Conservation (phyloP, 2,888 invertebrate species). For the Allygus modestus region DNA sequence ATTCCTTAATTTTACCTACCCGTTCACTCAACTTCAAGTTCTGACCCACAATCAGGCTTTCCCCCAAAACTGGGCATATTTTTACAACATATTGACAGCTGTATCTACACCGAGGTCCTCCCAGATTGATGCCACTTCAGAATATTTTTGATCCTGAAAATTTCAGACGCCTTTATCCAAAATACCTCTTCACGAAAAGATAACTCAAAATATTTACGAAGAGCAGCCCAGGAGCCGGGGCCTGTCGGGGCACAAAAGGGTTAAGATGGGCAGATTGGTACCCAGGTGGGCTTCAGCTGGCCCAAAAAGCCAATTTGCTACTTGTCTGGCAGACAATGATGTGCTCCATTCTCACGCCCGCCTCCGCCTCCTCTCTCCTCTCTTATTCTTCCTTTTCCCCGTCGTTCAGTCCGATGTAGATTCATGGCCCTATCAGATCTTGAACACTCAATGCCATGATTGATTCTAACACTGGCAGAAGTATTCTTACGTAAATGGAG, state of each 20-base stretch:
- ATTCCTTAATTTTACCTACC: too few species aligned
- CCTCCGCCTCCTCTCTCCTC: background rate
- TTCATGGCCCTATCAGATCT: background rate
- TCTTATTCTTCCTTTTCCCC: background rate
- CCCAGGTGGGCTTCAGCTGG: slow-evolving; percentile 11
- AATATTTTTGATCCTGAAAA: background rate
- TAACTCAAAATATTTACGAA: slow-evolving; percentile 32
- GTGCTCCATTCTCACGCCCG: slow-evolving; percentile 45
- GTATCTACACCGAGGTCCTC: too few species aligned
- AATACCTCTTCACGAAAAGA: background rate
- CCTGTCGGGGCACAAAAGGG: background rate
- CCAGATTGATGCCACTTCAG: background rate
- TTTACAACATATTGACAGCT: too few species aligned
- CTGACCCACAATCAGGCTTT: too few species aligned
- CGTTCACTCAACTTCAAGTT: too few species aligned
- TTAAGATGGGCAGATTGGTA: slow-evolving; percentile 20
- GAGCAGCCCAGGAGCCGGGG: background rate
- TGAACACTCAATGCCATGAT: background rate
- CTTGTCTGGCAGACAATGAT: slow-evolving; percentile 43
- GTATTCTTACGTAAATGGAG: too few species aligned
- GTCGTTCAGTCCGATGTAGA: background rate
- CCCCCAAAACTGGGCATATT: too few species aligned
- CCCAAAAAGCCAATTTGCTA: slow-evolving; percentile 52
- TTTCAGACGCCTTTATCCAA: background rate
- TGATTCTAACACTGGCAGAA: too few species aligned